Evolutionary conservation across 1,140 invertebrate genomes (phyloP), one percentile per base, ranked within the genome.

Genomic region (Anoplolepis gracilipes): DNA sequence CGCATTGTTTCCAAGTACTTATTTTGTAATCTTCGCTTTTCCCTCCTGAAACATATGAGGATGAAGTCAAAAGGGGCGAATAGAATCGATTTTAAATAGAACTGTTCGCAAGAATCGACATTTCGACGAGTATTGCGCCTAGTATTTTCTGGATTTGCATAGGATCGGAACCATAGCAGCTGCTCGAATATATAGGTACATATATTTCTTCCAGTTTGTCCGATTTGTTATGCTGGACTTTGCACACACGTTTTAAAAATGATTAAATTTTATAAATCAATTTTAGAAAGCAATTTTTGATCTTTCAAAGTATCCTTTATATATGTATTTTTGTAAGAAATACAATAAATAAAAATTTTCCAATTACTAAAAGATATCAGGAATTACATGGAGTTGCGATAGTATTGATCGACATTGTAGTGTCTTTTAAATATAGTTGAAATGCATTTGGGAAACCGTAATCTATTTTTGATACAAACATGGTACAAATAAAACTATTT

Each of bases 81-180:
- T 69, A n/a, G 79, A 86, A 86, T 86, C 61, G 78, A 84, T 84
- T 72, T 84, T 86, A 85, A 86, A 85, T 86, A 85, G 79, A 86
- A 64, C 19, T 33, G 46, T 73, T 85, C 49, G 11, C 85, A n/a
- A 85, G 84, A 85, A 84, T 73, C 30, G 59, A 84, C 69, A 33
- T 76, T 65, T 67, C 67, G 67, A 73, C 79, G 59, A 55, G 61
- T 62, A 67, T 75, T 62, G 69, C 81, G 81, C 36, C 33, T 85
- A 64, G 79, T 73, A 85, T 75, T 85, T 65, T 55, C 59, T 42
- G 28, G 79, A 86, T 86, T 86, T 85, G 79, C 85, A 86, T 85
- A 46, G 59, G 3, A 86, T 73, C 70, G 39, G 36, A 86, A 36
- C 53, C 22, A 42, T 22, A 70, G 59, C 49, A 73, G 65, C 67